phyloP scores from a whole-genome alignment of 2,113 vertebrate genomes.

The Leptosomus discolor region DNA sequence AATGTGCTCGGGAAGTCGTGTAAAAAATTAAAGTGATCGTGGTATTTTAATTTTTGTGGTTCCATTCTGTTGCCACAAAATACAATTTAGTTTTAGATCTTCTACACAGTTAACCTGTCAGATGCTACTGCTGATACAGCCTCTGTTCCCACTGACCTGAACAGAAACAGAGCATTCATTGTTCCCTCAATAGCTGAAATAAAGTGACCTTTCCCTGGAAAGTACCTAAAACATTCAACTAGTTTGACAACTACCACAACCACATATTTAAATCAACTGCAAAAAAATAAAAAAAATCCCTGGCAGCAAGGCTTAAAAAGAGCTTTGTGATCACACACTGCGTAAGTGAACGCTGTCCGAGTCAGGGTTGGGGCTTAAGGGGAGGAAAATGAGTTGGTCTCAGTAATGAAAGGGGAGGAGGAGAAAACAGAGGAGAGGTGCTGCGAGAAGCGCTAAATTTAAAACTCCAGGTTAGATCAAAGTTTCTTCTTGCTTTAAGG shows the following conservation, averaged over 20 bases:
- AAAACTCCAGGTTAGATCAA: not conserved
- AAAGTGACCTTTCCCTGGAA: not conserved
- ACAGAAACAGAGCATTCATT: not conserved
- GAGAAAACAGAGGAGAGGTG: not conserved
- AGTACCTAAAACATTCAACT: not conserved
- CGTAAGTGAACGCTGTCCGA: not conserved
- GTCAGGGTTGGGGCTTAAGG: no score
- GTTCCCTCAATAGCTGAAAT: not conserved
- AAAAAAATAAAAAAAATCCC: not conserved
- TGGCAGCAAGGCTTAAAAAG: not conserved
- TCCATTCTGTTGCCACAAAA: not conserved
- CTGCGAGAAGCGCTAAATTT: not conserved
- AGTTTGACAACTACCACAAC: not conserved
- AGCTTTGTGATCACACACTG: not conserved
- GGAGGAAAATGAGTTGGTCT: not conserved
- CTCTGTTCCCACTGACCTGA: not conserved
- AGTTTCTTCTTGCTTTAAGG: not conserved
- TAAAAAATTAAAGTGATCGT: not conserved
- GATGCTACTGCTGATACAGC: not conserved
- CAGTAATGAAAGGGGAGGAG: not conserved
- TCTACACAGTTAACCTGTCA: not conserved
- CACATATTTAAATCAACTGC: not conserved
- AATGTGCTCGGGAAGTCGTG: not conserved
- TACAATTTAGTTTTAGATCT: not conserved
- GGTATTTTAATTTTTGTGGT: not conserved